A percentile compares a stretch with the other conserved stretches of the same genome.
Conservation (phyloP, 2,113 vertebrate species). For the Onychostruthus taczanowskii region DNA sequence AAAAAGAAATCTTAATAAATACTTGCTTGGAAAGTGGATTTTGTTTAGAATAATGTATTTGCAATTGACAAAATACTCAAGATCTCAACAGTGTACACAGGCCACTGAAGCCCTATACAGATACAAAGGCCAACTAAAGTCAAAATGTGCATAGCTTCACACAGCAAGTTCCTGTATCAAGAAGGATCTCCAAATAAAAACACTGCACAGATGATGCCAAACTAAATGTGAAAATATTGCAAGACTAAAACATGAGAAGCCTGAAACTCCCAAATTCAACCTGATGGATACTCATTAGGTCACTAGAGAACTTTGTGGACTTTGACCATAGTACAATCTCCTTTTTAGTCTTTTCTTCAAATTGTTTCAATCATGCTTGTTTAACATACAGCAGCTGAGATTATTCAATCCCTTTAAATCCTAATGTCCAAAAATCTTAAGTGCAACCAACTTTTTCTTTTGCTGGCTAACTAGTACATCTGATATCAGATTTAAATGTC, state of each 20-base stretch:
- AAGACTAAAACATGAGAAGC: neutral
- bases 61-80: neutral
- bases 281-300: neutral
- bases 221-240: neutral
- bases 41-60: neutral
- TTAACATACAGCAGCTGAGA: neutral
- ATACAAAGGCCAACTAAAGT: neutral
- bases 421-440: neutral
- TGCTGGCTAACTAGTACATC: neutral
- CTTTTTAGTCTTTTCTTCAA: neutral
- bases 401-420: neutral
- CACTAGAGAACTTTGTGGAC: neutral
- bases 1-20: constrained; percentile 5
- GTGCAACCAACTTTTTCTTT: neutral
- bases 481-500: neutral
- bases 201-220: neutral
- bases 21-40: neutral
- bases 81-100: neutral
- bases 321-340: neutral
- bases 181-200: neutral
- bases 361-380: neutral
- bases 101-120: neutral
- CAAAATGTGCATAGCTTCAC: neutral
- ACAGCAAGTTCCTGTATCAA: neutral
- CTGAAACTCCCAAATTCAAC: neutral